Evolutionary conservation across 2,888 invertebrate species (phyloP).

Genomic region (Cantharis rufa): DNA sequence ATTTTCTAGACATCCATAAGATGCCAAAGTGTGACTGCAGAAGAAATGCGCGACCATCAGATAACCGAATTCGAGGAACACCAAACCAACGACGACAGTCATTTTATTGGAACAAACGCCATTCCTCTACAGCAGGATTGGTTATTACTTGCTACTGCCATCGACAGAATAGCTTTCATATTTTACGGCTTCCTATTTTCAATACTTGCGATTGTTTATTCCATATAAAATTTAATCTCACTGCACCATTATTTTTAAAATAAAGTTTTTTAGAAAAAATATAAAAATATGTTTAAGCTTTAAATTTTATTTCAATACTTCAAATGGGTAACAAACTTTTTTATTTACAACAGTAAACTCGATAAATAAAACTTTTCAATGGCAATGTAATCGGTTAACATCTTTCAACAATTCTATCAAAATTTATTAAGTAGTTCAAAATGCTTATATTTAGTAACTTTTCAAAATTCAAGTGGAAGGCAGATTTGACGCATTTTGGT

Average conservation of each 20-base stretch:
- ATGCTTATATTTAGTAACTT: background rate
- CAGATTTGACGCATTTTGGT: background rate
- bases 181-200: slow-evolving; percentile 61
- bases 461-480: background rate
- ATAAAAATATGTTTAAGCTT: background rate
- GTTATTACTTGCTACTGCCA: slow-evolving; percentile 65
- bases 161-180: slow-evolving; percentile 65
- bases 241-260: background rate
- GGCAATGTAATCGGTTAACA: background rate
- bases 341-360: background rate
- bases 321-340: background rate
- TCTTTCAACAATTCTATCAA: background rate
- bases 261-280: background rate
- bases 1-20: slow-evolving; percentile 38
- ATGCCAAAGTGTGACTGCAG: slow-evolving; percentile 48
- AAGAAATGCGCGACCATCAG: slow-evolving; percentile 56
- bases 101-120: slow-evolving; percentile 45
- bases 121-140: slow-evolving; percentile 62
- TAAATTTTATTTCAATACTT: background rate
- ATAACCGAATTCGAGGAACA: slow-evolving; percentile 52
- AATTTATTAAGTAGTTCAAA: background rate
- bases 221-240: slow-evolving; percentile 44
- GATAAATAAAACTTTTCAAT: background rate
- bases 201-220: slow-evolving; percentile 58
- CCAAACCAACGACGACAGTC: slow-evolving; percentile 51